These are phyloP conservation scores for Falcaria lacertinaria DNA, from an alignment of 2,888 invertebrate species.

Conservation along the genomic window DNA sequence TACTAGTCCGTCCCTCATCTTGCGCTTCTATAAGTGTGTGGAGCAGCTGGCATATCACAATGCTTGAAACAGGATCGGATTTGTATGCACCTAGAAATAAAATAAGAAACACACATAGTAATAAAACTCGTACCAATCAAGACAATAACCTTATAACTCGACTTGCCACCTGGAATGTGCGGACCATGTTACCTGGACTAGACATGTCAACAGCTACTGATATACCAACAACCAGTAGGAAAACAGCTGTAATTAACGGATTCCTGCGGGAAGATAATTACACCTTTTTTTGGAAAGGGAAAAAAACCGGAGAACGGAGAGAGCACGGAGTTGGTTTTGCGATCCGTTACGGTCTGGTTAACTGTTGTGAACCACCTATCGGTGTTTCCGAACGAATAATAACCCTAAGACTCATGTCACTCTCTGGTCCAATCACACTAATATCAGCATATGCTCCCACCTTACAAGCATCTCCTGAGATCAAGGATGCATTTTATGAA, in stretches of 20 bases:
- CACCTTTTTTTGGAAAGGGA: conserved; percentile 13
- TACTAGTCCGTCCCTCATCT: conserved; percentile 10
- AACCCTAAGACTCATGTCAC: conserved; percentile 1
- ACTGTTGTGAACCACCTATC: conserved; percentile 1
- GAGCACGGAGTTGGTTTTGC: conserved; percentile 14
- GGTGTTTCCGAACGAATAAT: conserved; percentile 10
- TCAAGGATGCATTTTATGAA: conserved; percentile 5
- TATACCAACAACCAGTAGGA: conserved; percentile 3
- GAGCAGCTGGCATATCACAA: conserved; percentile 5
- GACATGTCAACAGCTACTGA: too few species aligned
- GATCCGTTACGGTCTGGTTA: conserved; percentile 6
- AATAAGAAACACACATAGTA: neutral
- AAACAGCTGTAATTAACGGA: conserved; percentile 10
- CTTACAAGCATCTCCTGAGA: conserved; percentile 3
- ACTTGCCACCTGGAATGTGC: conserved; percentile 10
- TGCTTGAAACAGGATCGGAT: conserved; percentile 2
- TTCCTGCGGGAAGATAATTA: conserved; percentile 8
- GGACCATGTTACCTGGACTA: conserved; percentile 7
- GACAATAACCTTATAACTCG: neutral
- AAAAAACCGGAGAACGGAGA: conserved; percentile 3
- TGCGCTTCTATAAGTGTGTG: conserved; percentile 9
- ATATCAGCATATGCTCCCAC: conserved; percentile 14
- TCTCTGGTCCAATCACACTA: conserved; percentile 4
- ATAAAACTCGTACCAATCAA: too few species aligned
- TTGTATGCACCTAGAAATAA: neutral